Evolutionary conservation across 2,113 vertebrate species (phyloP).

Genomic region (Gambusia holbrooki): DNA sequence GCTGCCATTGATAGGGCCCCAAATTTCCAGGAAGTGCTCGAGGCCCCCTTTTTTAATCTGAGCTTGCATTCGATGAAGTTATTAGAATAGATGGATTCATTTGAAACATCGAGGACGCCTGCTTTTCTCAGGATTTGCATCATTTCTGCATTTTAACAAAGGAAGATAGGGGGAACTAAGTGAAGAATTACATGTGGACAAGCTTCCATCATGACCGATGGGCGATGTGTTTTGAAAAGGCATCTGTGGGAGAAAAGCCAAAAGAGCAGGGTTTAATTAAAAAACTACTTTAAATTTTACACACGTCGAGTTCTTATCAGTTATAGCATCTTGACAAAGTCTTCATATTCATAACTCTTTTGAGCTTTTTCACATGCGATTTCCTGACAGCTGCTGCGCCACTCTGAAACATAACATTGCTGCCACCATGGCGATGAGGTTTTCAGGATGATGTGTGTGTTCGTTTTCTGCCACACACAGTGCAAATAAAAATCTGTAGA

Average conservation of each 20-base stretch:
- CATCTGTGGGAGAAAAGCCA: not conserved
- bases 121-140: not conserved
- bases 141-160: not conserved
- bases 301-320: too few relatives aligned
- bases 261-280: too few relatives aligned
- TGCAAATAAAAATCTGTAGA: too few relatives aligned
- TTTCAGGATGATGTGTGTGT: not conserved
- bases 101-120: conserved; percentile 2
- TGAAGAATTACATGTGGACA: not conserved
- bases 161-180: not conserved
- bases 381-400: too few relatives aligned
- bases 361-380: too few relatives aligned
- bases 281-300: too few relatives aligned
- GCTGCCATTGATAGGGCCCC: conserved; percentile 13
- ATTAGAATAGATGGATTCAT: conserved; percentile 3
- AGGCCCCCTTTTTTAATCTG: conserved; percentile 21
- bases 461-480: not conserved
- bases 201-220: not conserved
- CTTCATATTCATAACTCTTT: too few relatives aligned
- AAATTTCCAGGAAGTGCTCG: conserved; percentile 8
- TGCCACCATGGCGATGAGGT: not conserved
- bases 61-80: conserved; percentile 1
- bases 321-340: too few relatives aligned
- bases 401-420: not conserved
- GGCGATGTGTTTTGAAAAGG: not conserved